Base-by-base conservation (phyloP, 1,140 invertebrate genomes). In the Drosophila ogumai region DNA sequence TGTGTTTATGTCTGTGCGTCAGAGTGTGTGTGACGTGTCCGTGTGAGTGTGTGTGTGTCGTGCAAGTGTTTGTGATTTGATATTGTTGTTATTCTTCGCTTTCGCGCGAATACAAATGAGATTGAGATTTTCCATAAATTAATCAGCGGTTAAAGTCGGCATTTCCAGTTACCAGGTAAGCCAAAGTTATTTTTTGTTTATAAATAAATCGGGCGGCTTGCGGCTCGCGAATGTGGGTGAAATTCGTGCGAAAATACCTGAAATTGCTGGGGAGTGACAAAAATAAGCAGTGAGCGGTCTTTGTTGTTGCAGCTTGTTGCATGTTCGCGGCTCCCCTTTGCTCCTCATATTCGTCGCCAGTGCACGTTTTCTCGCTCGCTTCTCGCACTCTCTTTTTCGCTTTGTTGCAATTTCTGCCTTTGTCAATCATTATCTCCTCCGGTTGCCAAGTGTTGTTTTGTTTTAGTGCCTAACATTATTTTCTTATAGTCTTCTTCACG, bases 191-290 rank as follows among this genome's bases (percentile, higher is more conserved):
- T 47, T 72, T 40, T 59, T 72, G 69, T 72, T 73, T 59, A 72
- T 50, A 72, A 73, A 58, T 60, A 61, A 68, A 40, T 67, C 17
- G 13, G 13, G 47, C 31, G 49, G 49, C n/a, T 32, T 19, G 49
- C n/a, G 49, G n/a, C 25, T n/a, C 10, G 36, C 46, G 31, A 36
- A 66, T 68, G 50, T 76, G 38, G 36, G 55, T 41, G 76, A 75
- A 85, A 88, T 66, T 43, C 69, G 36, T 47, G 43, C 49, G 66
- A 69, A 82, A 87, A 87, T 82, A 56, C 47, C 60, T 87, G 34
- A 82, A 80, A 88, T 82, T 66, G 78, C 80, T 87, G 67, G 63
- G 79, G 79, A 75, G 79, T 81, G 82, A 67, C 81, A 87, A 82
- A 82, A 82, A 86, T 87, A 88, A 57, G 32, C 32, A 22, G 32